These are phyloP conservation scores for Trialeurodes vaporariorum DNA, from an alignment of 1,140 invertebrate species.

Conservation along the genomic window DNA sequence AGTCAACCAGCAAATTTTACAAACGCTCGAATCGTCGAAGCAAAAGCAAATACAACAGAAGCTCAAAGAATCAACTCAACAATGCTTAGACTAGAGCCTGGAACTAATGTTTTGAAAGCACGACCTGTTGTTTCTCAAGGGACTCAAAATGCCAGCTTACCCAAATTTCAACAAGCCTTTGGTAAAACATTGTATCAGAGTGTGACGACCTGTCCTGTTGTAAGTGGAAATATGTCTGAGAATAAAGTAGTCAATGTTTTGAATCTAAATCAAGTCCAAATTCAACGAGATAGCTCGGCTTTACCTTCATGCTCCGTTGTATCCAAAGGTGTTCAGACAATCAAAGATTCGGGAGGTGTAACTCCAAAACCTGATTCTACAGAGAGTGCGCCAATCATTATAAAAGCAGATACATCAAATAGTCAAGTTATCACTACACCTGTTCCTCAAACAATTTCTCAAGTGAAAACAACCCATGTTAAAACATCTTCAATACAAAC, in stretches of 20 bases:
- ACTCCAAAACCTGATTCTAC: background rate
- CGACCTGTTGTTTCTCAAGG: background rate
- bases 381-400: background rate
- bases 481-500: conserved; percentile 9
- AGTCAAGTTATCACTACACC: background rate
- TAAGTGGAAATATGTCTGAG: background rate
- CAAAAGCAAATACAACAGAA: conserved; percentile 3
- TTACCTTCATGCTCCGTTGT: background rate
- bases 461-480: conserved; percentile 6
- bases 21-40: background rate
- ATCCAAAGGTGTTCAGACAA: background rate
- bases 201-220: background rate
- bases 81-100: conserved; percentile 1
- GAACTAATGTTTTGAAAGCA: conserved; percentile 11
- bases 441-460: conserved; percentile 5
- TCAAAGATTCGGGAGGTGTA: background rate
- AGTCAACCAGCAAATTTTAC: background rate
- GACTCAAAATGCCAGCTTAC: conserved; percentile 35
- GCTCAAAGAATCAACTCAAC: background rate
- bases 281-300: background rate
- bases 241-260: background rate
- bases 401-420: background rate
- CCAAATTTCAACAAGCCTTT: conserved; percentile 69
- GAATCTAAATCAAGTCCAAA: background rate
- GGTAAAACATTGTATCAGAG: conserved; percentile 43